Conservation (phyloP, 2,797 vertebrate genomes). For the Rhinophrynus dorsalis region DNA sequence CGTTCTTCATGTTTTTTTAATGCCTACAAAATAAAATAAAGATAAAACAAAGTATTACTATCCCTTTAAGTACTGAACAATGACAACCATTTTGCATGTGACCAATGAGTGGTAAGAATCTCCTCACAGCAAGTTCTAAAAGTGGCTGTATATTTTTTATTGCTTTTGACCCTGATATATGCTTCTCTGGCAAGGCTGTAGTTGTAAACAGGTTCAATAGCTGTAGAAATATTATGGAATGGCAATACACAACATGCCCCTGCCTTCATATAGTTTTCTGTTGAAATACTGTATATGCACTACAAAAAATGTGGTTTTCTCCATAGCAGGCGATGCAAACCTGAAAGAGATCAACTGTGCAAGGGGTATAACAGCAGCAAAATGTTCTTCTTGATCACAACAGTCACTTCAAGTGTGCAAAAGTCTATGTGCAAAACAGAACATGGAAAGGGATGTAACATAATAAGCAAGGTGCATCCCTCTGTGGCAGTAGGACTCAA, state of each 20-base stretch:
- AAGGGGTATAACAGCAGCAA: no score
- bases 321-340: neutral
- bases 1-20: no score
- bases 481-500: neutral
- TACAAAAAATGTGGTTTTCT: neutral
- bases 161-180: neutral
- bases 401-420: neutral
- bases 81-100: neutral
- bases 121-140: constrained; percentile 1
- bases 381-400: no score
- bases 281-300: neutral
- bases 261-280: neutral
- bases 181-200: neutral
- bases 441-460: neutral
- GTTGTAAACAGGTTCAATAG: neutral
- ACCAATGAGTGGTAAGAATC: neutral
- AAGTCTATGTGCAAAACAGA: neutral
- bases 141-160: constrained; percentile 5
- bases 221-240: neutral
- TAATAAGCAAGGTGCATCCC: neutral
- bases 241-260: no score
- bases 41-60: no score
- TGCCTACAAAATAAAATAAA: no score
- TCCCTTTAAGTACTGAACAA: no score
- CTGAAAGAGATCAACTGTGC: neutral